Evolutionary conservation across 2,888 invertebrate genomes (phyloP), one percentile per base, ranked within the genome.

Genomic region (Coelogynopora nodosa): DNA sequence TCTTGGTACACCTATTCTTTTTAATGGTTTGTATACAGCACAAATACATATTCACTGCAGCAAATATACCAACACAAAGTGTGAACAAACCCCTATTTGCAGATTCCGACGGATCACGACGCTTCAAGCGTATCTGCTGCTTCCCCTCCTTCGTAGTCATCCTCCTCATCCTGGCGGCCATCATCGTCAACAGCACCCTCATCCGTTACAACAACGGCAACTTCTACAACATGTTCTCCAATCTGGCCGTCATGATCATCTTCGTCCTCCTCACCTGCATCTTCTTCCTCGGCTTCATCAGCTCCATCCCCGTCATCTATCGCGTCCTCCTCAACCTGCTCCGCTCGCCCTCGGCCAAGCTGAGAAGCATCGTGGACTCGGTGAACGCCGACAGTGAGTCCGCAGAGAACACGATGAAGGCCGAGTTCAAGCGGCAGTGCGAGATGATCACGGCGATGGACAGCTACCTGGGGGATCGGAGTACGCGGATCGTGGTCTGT

Each of bases 391-490:
- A 74, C 2, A 74, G 23, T 74, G 74, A 74, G 23, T 23, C 27
- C 18, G 18, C 74, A 74, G 74, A 74, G 74, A 26, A 13, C 10
- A 74, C 74, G 5, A 74, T 74, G 74, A 74, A 74, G 23, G 10
- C 23, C 74, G 74, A 74, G 74, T 74, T 74, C 27, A 74, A 74
- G 27, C 74, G 74, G 2, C 74, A 23, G 5, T 74, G 74, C 23
- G 74, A 74, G 74, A 74, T 74, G 74, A 74, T 74, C 74, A 2
- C 74, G 2, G 74, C 74, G 10, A 74, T 74, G 74, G 74, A 74
- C 23, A 74, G 23, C 27, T 74, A 74, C 74, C 23, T 74, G 27
- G 74, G 74, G 18, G 74, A 74, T 26, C 18, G 74, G 74, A 74
- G 2, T 13, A 74, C 74, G 18, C 74, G 74, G 2, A 74, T 74